phyloP scores from a whole-genome alignment of 2,888 invertebrate species.

The Nebria salina region DNA sequence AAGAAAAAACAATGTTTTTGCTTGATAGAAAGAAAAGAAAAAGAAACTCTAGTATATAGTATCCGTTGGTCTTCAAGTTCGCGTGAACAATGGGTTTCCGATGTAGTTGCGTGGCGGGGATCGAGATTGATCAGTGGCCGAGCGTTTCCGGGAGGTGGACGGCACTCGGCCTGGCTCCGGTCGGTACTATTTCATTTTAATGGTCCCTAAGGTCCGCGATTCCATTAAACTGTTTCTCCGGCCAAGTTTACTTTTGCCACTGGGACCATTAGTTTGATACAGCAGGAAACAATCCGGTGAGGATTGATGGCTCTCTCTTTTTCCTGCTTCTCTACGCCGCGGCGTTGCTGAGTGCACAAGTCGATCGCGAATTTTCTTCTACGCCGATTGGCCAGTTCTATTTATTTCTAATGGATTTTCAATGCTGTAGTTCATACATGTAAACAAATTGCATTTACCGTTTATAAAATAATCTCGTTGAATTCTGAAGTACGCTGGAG shows the following conservation, averaged over 20 bases:
- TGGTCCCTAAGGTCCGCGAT: conserved; percentile 67
- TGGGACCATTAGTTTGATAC: conserved; percentile 65
- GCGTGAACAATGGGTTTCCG: not conserved
- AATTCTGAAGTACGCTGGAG: no score
- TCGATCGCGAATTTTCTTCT: not conserved
- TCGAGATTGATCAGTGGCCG: conserved; percentile 57
- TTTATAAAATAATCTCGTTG: no score
- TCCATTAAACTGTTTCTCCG: conserved; percentile 68
- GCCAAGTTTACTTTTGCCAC: conserved; percentile 64
- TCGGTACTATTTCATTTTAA: conserved; percentile 67
- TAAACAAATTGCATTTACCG: no score
- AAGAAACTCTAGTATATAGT: not conserved
- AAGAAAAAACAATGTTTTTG: no score
- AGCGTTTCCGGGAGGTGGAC: conserved; percentile 50
- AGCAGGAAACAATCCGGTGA: conserved; percentile 65
- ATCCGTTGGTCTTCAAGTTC: not conserved
- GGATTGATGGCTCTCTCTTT: conserved; percentile 61
- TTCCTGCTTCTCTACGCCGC: conserved; percentile 57
- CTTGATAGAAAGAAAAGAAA: not conserved
- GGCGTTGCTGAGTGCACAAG: conserved; percentile 28
- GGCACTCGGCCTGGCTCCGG: not conserved
- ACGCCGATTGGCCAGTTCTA: not conserved
- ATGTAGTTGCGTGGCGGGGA: not conserved
- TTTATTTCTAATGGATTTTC: not conserved
- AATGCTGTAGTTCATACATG: no score